These are phyloP conservation scores for Palloptera scutellata DNA, from an alignment of 2,888 invertebrate genomes.

Conservation along the genomic window DNA sequence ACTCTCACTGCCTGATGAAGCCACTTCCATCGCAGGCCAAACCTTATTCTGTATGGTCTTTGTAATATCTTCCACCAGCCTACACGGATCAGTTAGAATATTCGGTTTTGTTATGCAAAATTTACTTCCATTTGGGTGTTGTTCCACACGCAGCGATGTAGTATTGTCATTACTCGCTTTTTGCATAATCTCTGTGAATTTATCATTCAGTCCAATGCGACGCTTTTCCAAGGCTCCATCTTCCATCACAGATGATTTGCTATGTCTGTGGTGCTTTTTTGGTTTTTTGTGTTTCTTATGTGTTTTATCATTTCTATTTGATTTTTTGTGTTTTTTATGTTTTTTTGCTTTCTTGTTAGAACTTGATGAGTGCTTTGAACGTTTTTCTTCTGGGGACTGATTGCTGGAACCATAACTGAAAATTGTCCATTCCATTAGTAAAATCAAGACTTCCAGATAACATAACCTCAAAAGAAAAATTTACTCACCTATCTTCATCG, in stretches of 20 bases:
- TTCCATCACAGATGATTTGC: constrained; percentile 55
- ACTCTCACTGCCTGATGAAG: constrained; percentile 75
- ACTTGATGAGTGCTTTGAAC: constrained; percentile 44
- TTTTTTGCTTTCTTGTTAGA: constrained; percentile 67
- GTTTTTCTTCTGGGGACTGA: constrained; percentile 48
- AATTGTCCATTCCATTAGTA: constrained; percentile 15
- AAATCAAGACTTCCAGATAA: not conserved
- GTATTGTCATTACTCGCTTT: constrained; percentile 52
- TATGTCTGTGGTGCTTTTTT: constrained; percentile 65
- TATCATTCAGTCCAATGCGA: constrained; percentile 57
- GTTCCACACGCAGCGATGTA: constrained; percentile 42
- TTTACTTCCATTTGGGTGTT: constrained; percentile 52
- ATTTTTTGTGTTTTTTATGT: constrained; percentile 75
- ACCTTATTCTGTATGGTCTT: constrained; percentile 63
- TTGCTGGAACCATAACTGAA: constrained; percentile 56
- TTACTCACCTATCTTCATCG: constrained; percentile 47
- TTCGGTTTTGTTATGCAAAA: constrained; percentile 54
- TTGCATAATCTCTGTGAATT: constrained; percentile 62
- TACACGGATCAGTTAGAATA: constrained; percentile 64
- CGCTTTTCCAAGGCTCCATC: constrained; percentile 45
- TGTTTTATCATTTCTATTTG: constrained; percentile 67
- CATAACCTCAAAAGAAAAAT: not conserved
- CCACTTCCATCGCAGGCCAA: constrained; percentile 68
- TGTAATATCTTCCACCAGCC: constrained; percentile 66
- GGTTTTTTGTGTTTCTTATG: constrained; percentile 72